Evolutionary conservation across 2,888 invertebrate species (phyloP), one percentile per base, ranked within the genome.

Genomic region (Eucera pruinosa): DNA sequence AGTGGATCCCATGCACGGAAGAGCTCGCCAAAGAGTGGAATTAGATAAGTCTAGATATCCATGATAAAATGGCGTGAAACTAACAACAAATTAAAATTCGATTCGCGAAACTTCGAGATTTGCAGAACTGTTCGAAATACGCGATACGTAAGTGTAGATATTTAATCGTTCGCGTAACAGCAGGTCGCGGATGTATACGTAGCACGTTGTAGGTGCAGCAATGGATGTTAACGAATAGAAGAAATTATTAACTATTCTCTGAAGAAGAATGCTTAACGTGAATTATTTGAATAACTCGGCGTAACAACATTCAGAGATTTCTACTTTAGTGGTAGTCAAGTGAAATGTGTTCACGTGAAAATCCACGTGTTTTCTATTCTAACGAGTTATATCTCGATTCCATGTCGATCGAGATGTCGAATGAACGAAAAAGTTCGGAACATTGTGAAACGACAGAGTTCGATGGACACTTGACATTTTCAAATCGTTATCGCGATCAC

Each of bases 1-100:
- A 92, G 64, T 92, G 91, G 92, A 89, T 88, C 47, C 87, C 90
- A 6, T 83, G 88, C 50, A 85, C 86, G 69, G 91, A 91, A 25
- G 90, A 91, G 54, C 87, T 89, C 70, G 78, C 87, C 68, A 91
- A 91, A 84, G 90, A 91, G 25, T 91, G 91, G 91, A 90, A 90
- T 73, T 90, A 82, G 73, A 76, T 55, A 55, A 66, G 69, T 67
- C 61, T 15, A 43, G 39, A 76, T 82, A 54, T 52, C 47, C 45
- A 47, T 57, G 62, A 41, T 41, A 13, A 60, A 55, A 41, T 11
- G 50, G 9, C 9, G 25, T 3, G 47, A 48, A 60, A 60, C 15
- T 55, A 62, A 52, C 27, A 18, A 11, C 20, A 13, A n/a, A 27
- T 41, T 33, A 15, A 36, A 13, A n/a, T 20, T 23, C 36, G 6